Evolutionary conservation across 1,140 invertebrate genomes (phyloP).

Genomic region (Neodiprion lecontei): DNA sequence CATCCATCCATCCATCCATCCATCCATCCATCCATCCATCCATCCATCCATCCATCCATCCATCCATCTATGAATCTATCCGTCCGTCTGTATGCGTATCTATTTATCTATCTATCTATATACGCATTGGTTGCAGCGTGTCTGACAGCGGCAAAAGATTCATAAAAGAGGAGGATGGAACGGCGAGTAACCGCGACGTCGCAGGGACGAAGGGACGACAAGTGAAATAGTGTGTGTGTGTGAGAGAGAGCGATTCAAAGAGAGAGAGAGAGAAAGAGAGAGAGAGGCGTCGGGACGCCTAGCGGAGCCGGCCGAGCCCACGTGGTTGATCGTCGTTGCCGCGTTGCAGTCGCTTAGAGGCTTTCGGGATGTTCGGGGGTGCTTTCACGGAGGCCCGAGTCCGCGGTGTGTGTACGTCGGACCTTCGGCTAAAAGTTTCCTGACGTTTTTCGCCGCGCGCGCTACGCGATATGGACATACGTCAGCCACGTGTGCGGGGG

Average conservation of each 20-base stretch:
- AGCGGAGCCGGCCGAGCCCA: conserved; percentile 28
- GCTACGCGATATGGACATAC: conserved; percentile 51
- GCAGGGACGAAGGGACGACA: conserved; percentile 6
- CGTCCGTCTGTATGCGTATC: no score
- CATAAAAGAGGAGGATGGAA: no score
- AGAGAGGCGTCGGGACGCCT: not conserved
- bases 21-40: no score
- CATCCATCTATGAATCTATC: no score
- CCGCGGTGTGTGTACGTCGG: not conserved
- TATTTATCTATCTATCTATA: no score
- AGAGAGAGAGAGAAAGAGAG: conserved; percentile 11
- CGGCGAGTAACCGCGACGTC: not conserved
- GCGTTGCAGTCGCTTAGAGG: conserved; percentile 32
- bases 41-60: no score
- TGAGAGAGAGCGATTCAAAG: not conserved
- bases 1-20: no score
- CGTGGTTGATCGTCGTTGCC: conserved; percentile 44
- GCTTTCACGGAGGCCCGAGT: not conserved
- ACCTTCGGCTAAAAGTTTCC: conserved; percentile 42
- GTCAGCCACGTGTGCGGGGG: conserved; percentile 55
- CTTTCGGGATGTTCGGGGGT: conserved; percentile 5
- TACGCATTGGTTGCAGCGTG: no score
- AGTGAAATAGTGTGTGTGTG: not conserved
- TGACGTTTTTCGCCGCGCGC: conserved; percentile 51
- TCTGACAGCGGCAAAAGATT: no score